Conservation (phyloP, 2,888 invertebrate genomes). For the Latrodectus hesperus region DNA sequence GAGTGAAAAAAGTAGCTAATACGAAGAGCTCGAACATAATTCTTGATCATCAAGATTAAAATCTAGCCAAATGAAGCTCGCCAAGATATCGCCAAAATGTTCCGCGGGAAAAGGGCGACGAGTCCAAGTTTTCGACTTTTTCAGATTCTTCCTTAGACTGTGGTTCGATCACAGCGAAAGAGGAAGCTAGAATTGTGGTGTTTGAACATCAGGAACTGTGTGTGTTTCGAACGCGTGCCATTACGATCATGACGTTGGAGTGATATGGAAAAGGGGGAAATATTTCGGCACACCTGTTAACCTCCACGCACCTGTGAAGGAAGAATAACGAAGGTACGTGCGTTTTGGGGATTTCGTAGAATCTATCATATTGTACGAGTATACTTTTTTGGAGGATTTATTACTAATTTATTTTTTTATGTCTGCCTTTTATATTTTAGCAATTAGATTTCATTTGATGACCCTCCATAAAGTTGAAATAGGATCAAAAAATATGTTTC, state of each 20-base stretch:
- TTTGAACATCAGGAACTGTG: background rate
- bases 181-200: slow-evolving; percentile 33
- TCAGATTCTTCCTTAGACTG: slow-evolving; percentile 25
- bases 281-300: slow-evolving; percentile 58
- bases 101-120: slow-evolving; percentile 4
- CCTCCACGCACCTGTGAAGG: slow-evolving; percentile 49
- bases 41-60: background rate
- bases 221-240: slow-evolving; percentile 30
- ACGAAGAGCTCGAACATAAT: background rate
- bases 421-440: background rate
- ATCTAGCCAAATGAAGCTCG: background rate
- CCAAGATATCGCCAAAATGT: background rate
- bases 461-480: no score
- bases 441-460: no score
- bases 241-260: slow-evolving; percentile 34
- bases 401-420: background rate
- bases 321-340: slow-evolving; percentile 41
- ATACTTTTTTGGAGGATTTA: slow-evolving; percentile 8
- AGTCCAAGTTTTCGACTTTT: slow-evolving; percentile 23
- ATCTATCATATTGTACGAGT: slow-evolving; percentile 11
- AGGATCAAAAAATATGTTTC: background rate
- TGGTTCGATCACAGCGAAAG: background rate
- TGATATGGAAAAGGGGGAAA: slow-evolving; percentile 38
- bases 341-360: slow-evolving; percentile 26
- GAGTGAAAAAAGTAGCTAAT: background rate